Percentiles rank a stretch among this genome's conserved stretches.
Evolutionary conservation across 2,888 invertebrate species (phyloP).

Genomic region (Parnassius smintheus): DNA sequence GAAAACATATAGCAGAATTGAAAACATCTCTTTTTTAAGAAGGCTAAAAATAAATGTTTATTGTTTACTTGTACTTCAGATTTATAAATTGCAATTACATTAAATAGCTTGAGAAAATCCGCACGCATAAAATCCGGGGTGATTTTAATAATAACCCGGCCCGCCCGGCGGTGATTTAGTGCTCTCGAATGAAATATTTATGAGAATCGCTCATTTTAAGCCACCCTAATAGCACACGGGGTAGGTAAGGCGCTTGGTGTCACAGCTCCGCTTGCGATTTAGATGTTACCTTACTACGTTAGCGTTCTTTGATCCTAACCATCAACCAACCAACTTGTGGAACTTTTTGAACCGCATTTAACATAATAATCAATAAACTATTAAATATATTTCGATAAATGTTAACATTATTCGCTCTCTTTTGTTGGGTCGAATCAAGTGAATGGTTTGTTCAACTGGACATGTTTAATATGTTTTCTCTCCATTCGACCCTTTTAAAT

Average conservation of each 20-base stretch:
- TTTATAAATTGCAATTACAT: conserved; percentile 23
- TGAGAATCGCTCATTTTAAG: conserved; percentile 27
- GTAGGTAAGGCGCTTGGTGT: conserved; percentile 24
- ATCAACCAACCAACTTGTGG: conserved; percentile 12
- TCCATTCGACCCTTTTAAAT: no score
- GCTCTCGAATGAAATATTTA: conserved; percentile 27
- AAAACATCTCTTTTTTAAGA: no score
- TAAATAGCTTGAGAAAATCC: conserved; percentile 17
- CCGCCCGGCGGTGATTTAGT: conserved; percentile 24
- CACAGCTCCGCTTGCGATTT: conserved; percentile 12
- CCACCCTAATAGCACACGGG: conserved; percentile 24
- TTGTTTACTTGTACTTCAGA: not conserved
- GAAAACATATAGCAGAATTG: no score
- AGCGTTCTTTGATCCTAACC: conserved; percentile 21
- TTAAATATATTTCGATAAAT: conserved; percentile 1
- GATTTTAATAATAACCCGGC: conserved; percentile 27
- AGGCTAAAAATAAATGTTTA: no score
- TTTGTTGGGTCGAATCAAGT: not conserved
- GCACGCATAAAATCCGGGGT: conserved; percentile 21
- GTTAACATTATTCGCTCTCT: not conserved
- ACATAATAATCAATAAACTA: conserved; percentile 13
- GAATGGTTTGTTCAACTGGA: not conserved
- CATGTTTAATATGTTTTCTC: no score
- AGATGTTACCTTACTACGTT: conserved; percentile 5
- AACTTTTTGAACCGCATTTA: conserved; percentile 1